Base-by-base conservation (phyloP, 2,797 vertebrate species). In the Columba guinea region DNA sequence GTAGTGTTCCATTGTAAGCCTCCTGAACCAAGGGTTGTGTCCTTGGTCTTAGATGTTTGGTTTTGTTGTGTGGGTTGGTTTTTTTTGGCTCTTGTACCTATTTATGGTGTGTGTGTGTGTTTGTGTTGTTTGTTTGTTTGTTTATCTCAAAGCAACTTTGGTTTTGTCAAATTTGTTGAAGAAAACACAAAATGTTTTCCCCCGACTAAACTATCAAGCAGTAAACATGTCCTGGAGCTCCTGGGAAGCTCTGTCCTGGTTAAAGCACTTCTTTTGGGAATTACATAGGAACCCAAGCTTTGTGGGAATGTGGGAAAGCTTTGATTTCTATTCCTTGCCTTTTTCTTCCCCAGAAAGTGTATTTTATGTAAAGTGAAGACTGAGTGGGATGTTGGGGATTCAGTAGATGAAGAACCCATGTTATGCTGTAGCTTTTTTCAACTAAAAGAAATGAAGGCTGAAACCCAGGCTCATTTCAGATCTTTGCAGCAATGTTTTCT, bases 401-500 rank as follows among this genome's bases (percentile, higher is more conserved):
- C 59, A n/a, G 56, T 32, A 60, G 83, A 60, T 13, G 11, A 32
- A 48, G 41, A 19, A 11, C 12, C 2, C 7, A 46, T 26, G 67
- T 59, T 4, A 4, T 41, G 55, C 39, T 82, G 39, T 51, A 71
- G 44, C 64, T 80, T 22, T 95, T 77, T 78, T 65, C 15, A 28
- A 22, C 63, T 53, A 32, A 73, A 74, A 93, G 53, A 87, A 94
- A 94, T 13, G 27, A 79, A 95, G 58, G 51, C 87, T 93, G 91
- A 95, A 91, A 85, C 67, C 64, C 64, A 80, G 87, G 81, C 87
- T 92, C 87, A 16, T 94, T 93, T 89, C n/a, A 48, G 87, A 56
- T 83, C 60, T 96, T 94, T 94, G 85, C 87, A 94, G 81, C 85
- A 93, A 73, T 35, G 74, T 74, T 74, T 94, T 95, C 82, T n/a